A percentile compares a stretch with the other conserved stretches of the same genome.
phyloP scores from a whole-genome alignment of 2,888 invertebrate species.

The Anorthoa munda region DNA sequence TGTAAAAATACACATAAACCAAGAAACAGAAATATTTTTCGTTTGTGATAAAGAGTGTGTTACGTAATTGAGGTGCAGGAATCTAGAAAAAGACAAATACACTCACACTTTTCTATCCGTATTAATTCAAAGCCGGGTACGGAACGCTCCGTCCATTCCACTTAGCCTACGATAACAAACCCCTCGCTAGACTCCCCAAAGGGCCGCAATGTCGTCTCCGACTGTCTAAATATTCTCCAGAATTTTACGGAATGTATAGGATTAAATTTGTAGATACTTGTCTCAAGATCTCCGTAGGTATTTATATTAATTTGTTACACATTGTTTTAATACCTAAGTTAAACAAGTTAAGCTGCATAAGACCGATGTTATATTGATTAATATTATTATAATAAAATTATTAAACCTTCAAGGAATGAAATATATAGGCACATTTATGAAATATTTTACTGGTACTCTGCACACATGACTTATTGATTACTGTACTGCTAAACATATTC shows the following conservation, averaged over 20 bases:
- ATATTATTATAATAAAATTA: not conserved
- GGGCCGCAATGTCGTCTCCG: conserved; percentile 57
- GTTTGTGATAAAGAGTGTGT: too few relatives aligned
- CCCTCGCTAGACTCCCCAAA: conserved; percentile 48
- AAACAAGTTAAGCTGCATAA: not conserved
- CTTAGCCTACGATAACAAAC: conserved; percentile 28
- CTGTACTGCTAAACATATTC: not conserved
- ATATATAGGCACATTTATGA: too few relatives aligned
- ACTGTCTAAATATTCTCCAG: conserved; percentile 64
- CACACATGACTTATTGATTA: too few relatives aligned
- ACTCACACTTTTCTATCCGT: not conserved
- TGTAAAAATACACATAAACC: too few relatives aligned
- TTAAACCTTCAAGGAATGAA: not conserved
- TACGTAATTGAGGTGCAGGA: not conserved
- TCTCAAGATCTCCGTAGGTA: not conserved
- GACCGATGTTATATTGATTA: not conserved
- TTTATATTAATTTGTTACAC: conserved; percentile 23
- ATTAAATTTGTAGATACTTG: conserved; percentile 46
- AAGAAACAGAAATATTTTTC: too few relatives aligned
- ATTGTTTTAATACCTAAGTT: conserved; percentile 1
- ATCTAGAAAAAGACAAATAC: not conserved
- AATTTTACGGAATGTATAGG: conserved; percentile 57
- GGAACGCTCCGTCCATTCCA: not conserved
- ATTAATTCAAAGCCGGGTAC: not conserved
- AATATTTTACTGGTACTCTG: too few relatives aligned